Percentiles rank a stretch among this genome's conserved stretches.
Conservation (phyloP, 2,113 vertebrate species). For the Himantopus leucocephalus region DNA sequence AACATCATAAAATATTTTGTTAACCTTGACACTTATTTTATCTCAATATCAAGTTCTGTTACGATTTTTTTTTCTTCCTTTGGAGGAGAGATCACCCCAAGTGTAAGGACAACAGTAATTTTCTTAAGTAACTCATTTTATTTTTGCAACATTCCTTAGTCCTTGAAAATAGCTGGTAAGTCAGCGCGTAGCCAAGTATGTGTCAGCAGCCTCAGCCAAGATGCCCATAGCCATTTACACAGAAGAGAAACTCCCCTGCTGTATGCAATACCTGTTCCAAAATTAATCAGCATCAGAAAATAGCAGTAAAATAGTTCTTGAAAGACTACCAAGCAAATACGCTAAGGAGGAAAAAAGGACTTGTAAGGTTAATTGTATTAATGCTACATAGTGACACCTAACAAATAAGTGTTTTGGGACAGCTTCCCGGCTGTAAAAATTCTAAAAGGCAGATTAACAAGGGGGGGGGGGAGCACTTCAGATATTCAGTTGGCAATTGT, state of each 20-base stretch:
- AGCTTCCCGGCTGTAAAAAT: background rate
- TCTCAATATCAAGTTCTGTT: background rate
- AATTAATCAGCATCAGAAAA: slow-evolving; percentile 33
- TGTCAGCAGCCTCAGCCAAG: slow-evolving; percentile 37
- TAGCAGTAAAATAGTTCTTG: background rate
- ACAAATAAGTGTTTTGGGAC: background rate
- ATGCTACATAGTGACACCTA: background rate
- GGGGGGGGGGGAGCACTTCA: background rate
- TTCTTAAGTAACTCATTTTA: slow-evolving; percentile 15
- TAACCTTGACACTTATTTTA: background rate
- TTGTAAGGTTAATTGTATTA: background rate
- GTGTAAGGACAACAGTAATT: background rate
- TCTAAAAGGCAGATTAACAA: background rate
- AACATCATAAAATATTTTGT: background rate
- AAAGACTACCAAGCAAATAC: background rate
- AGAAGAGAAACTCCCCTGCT: background rate
- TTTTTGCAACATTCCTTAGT: background rate
- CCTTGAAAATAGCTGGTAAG: background rate
- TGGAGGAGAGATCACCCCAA: background rate
- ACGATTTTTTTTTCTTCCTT: background rate
- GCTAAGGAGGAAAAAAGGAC: background rate
- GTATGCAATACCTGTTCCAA: background rate
- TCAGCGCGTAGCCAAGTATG: background rate
- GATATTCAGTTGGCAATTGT: background rate
- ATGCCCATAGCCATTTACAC: background rate